Percentiles rank a stretch among this genome's conserved stretches.
Evolutionary conservation across 2,113 vertebrate genomes (phyloP).

Genomic region (Arothron firmamentum): DNA sequence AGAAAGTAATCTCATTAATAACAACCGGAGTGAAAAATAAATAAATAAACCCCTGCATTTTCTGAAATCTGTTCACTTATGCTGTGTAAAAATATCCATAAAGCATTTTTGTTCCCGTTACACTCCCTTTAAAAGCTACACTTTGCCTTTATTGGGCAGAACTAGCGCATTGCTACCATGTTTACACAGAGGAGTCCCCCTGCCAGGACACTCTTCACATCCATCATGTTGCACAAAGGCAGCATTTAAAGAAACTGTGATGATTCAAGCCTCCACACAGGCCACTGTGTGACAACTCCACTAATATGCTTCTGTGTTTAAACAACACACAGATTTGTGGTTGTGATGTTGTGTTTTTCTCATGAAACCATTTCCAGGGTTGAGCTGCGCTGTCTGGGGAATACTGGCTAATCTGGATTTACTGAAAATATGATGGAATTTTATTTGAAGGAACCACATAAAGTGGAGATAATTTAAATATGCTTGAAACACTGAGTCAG

Average conservation of each 20-base stretch:
- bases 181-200: conserved; percentile 7
- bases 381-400: too few relatives aligned
- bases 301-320: neutral
- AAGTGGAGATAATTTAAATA: too few relatives aligned
- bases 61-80: neutral
- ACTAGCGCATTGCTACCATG: neutral
- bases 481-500: too few relatives aligned
- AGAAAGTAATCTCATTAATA: neutral
- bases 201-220: conserved; percentile 15
- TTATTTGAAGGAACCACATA: too few relatives aligned
- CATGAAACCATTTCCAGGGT: too few relatives aligned
- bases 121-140: neutral
- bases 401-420: too few relatives aligned
- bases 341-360: neutral
- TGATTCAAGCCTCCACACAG: neutral
- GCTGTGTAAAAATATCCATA: neutral
- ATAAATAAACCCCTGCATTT: neutral
- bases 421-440: too few relatives aligned
- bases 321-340: neutral
- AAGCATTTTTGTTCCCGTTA: neutral
- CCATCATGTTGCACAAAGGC: neutral
- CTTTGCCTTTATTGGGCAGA: conserved; percentile 24
- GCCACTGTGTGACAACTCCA: neutral
- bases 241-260: neutral
- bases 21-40: neutral